phyloP scores from a whole-genome alignment of 2,113 vertebrate species.

The Ptilonorhynchus violaceus region DNA sequence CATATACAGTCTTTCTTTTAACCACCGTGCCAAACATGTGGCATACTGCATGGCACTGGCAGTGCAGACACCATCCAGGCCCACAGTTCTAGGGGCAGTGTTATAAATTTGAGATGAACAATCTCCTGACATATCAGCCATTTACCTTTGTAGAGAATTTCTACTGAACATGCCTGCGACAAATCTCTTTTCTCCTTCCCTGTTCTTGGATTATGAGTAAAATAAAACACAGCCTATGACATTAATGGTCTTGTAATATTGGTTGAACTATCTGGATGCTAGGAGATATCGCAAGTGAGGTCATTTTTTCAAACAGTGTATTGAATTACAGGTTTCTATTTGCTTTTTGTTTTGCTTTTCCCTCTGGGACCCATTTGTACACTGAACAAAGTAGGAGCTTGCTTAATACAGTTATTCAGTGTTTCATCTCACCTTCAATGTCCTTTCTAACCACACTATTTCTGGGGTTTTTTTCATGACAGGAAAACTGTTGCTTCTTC shows the following conservation, averaged over 20 bases:
- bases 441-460: not conserved
- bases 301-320: not conserved
- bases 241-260: not conserved
- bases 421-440: not conserved
- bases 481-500: not conserved
- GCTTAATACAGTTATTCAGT: not conserved
- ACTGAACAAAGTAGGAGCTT: not conserved
- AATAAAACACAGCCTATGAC: slow-evolving; percentile 41
- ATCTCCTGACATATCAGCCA: not conserved
- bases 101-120: not conserved
- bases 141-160: not conserved
- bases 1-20: not conserved
- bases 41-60: not conserved
- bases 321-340: not conserved
- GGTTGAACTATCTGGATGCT: not conserved
- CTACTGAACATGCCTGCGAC: not conserved
- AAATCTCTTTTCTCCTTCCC: not conserved
- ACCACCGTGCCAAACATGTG: rapidly evolving
- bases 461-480: not conserved
- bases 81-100: not conserved
- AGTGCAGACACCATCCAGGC: not conserved
- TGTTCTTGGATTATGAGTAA: slow-evolving; percentile 20
- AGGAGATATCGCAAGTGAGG: not conserved
- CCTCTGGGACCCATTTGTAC: not conserved
- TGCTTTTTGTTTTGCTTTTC: not conserved